phyloP scores from a whole-genome alignment of 2,888 invertebrate genomes.

The Entomobrya multifasciata region DNA sequence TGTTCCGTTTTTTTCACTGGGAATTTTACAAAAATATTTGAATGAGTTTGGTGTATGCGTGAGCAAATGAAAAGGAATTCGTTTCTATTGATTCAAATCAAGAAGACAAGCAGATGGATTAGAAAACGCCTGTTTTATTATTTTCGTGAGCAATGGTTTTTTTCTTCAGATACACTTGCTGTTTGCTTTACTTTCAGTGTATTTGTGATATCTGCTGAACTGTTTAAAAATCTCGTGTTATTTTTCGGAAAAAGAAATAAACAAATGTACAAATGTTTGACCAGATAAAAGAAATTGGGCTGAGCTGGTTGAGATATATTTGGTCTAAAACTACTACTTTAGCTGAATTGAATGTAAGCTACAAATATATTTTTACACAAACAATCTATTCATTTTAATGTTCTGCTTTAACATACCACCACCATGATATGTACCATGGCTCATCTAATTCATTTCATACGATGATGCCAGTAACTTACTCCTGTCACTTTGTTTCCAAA shows the following conservation, averaged over 20 bases:
- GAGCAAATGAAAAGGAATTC: neutral
- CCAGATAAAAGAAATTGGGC: conserved; percentile 3
- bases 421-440: too few relatives aligned
- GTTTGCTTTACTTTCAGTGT: conserved; percentile 1
- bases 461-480: too few relatives aligned
- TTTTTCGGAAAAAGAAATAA: conserved; percentile 47
- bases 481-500: conserved; percentile 1
- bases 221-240: conserved; percentile 37
- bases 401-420: too few relatives aligned
- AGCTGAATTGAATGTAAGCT: too few relatives aligned
- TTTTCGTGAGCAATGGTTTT: neutral
- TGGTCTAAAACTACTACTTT: too few relatives aligned
- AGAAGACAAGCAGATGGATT: neutral
- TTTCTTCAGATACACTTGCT: neutral
- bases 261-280: conserved; percentile 49
- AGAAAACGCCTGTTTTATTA: conserved; percentile 7
- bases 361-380: too few relatives aligned
- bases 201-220: conserved; percentile 32
- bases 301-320: too few relatives aligned
- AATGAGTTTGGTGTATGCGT: too few relatives aligned
- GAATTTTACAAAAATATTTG: too few relatives aligned
- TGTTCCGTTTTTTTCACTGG: too few relatives aligned
- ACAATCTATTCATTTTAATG: too few relatives aligned
- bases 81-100: conserved; percentile 11
- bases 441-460: too few relatives aligned